These are phyloP conservation scores for Gallirallus australis DNA, from an alignment of 2,797 vertebrate species.

Conservation along the genomic window DNA sequence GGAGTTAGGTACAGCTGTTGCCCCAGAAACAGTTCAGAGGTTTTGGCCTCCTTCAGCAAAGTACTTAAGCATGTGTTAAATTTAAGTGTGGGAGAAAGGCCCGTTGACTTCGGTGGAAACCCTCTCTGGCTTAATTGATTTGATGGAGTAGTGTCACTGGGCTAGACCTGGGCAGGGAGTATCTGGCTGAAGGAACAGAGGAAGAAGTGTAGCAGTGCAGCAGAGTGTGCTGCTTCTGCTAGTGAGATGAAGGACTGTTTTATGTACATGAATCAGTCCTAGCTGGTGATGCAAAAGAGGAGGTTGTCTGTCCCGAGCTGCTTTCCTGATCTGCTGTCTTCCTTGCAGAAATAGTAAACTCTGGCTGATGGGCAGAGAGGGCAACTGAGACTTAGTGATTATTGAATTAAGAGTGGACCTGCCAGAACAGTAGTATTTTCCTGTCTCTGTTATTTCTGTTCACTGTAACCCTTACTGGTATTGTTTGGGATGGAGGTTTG, in stretches of 20 bases:
- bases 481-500: not conserved
- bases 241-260: not conserved
- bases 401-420: not conserved
- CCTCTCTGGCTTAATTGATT: not conserved
- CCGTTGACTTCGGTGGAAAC: not conserved
- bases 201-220: not conserved
- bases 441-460: not conserved
- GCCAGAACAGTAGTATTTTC: not conserved
- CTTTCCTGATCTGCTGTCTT: not conserved
- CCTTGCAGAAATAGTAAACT: not conserved
- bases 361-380: not conserved
- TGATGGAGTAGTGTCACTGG: not conserved
- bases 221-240: not conserved
- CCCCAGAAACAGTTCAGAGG: not conserved
- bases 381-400: not conserved
- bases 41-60: not conserved
- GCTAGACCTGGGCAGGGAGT: not conserved
- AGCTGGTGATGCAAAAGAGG: not conserved
- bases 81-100: not conserved
- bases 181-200: not conserved
- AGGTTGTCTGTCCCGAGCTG: not conserved
- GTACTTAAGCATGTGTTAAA: not conserved
- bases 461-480: not conserved
- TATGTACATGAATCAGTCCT: not conserved
- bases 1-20: not conserved